Percentiles rank a stretch among this genome's conserved stretches.
Conservation (phyloP, 2,113 vertebrate species). For the Phasianus colchicus region DNA sequence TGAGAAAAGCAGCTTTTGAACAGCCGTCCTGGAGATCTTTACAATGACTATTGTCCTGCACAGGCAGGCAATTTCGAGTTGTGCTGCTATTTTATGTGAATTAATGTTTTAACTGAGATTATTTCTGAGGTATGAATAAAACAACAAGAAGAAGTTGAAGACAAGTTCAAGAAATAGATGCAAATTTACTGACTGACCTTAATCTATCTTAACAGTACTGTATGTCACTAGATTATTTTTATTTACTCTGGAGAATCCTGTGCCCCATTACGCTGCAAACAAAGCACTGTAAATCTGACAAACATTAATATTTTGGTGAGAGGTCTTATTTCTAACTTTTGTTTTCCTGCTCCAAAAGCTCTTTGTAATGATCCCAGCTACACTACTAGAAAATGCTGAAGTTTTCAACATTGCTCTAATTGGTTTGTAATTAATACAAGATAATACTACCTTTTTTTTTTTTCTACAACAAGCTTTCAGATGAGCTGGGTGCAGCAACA, state of each 20-base stretch:
- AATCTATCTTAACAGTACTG: not conserved
- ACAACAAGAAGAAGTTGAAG: not conserved
- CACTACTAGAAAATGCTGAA: rapidly evolving
- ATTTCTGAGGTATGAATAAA: not conserved
- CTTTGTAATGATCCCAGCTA: not conserved
- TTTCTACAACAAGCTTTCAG: not conserved
- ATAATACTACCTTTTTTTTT: not conserved
- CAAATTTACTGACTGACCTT: not conserved
- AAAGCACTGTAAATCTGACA: not conserved
- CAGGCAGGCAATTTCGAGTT: not conserved
- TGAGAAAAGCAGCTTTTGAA: not conserved
- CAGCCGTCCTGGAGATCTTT: not conserved
- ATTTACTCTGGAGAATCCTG: not conserved
- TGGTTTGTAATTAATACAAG: not conserved
- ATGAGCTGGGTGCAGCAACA: not conserved
- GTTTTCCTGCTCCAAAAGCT: not conserved
- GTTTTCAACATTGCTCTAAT: not conserved
- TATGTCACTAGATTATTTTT: not conserved
- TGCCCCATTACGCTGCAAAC: not conserved
- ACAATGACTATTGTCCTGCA: rapidly evolving
- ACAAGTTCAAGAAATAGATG: not conserved
- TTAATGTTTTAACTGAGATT: not conserved
- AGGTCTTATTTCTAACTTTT: not conserved
- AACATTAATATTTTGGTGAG: not conserved
- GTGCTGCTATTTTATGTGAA: not conserved